A percentile compares a stretch with the other conserved stretches of the same genome.
Evolutionary conservation across 2,888 invertebrate genomes (phyloP).

Genomic region (Zele albiditarsus): DNA sequence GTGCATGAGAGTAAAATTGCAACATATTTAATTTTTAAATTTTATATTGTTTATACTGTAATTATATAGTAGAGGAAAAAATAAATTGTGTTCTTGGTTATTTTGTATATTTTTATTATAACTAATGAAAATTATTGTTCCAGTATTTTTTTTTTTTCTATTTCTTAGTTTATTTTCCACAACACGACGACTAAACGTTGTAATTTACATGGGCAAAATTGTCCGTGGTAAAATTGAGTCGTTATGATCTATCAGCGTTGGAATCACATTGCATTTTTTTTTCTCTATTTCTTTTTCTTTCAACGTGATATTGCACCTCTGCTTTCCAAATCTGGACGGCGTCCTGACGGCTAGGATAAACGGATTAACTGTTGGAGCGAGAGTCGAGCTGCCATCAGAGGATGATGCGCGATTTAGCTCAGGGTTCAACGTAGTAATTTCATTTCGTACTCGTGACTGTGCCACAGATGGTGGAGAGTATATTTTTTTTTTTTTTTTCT

Average conservation of each 20-base stretch:
- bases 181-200: background rate
- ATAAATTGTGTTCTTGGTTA: too few species aligned
- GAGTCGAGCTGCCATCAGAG: slow-evolving; percentile 15
- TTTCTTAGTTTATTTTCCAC: background rate
- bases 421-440: slow-evolving; percentile 33
- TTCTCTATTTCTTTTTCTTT: background rate
- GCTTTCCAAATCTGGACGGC: slow-evolving; percentile 15
- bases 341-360: slow-evolving; percentile 14
- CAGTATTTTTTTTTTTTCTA: background rate
- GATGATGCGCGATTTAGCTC: slow-evolving; percentile 12
- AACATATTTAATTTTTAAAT: too few species aligned
- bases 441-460: slow-evolving; percentile 24
- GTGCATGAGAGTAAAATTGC: too few species aligned
- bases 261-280: slow-evolving; percentile 9
- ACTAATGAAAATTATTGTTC: background rate
- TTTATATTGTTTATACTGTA: too few species aligned
- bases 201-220: background rate
- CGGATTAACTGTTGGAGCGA: slow-evolving; percentile 31
- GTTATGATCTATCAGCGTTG: slow-evolving; percentile 25
- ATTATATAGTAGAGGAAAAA: too few species aligned
- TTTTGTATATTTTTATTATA: too few species aligned
- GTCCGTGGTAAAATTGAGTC: slow-evolving; percentile 21
- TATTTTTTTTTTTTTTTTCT: slow-evolving; percentile 11
- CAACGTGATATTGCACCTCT: slow-evolving; percentile 15
- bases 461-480: slow-evolving; percentile 28